Evolutionary conservation across 2,888 invertebrate genomes (phyloP), one percentile per base, ranked within the genome.

Genomic region (Spatulosminthurus flaviceps): DNA sequence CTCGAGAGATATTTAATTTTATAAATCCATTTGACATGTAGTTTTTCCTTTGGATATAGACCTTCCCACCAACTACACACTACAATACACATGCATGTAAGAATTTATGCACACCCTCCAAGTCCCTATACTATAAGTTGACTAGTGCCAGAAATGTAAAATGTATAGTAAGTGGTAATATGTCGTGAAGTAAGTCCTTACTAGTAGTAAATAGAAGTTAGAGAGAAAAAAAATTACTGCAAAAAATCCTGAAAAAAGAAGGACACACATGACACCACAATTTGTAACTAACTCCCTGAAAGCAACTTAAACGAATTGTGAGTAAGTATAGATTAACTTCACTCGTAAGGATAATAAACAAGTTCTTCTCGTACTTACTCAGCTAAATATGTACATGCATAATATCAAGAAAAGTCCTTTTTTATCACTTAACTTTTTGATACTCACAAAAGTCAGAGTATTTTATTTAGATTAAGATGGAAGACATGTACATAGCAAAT

Each of bases 261-360:
- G 70, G 70, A 70, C 70, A 70, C 70, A 70, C 70, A 70, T 70
- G 70, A 70, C 70, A 70, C 70, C 70, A 70, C 70, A 70, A 70
- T 41, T 29, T 70, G 70, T 70, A 41, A 69, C 69, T 69, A 69
- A 42, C 34, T 70, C 21, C n/a, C 34, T 70, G 29, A 26, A 70
- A 41, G 70, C 34, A 21, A 29, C 70, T 70, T 70, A 70, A 70
- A 41, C 22, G 70, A 70, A 70, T 70, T 70, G 70, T 70, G 70
- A 70, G 70, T 41, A 69, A n/a, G 70, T 70, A 70, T 70, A 70
- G 70, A 70, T 70, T 70, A 70, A 41, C 41, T 70, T 70, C 70
- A 70, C 29, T 70, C n/a, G 41, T 70, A 21, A 41, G 70, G 41
- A 70, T 70, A 70, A 70, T 13, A 70, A 70, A 70, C 41, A 70